These are phyloP conservation scores for Pristionchus maxplancki DNA, from an alignment of 2,888 invertebrate species.

Conservation along the genomic window DNA sequence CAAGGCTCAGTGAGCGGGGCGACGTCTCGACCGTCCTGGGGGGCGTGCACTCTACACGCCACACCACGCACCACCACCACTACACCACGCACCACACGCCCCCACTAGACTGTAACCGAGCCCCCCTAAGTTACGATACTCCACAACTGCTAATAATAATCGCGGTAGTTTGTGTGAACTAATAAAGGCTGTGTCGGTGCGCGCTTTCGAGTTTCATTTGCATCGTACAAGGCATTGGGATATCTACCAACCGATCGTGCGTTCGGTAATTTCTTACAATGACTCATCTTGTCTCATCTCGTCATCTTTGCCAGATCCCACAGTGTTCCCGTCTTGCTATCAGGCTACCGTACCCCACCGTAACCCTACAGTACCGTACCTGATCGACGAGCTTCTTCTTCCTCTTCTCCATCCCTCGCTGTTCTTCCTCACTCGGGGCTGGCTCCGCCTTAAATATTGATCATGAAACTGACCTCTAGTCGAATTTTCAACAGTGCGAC, in stretches of 20 bases:
- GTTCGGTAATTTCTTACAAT: no score
- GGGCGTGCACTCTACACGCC: background rate
- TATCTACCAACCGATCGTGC: background rate
- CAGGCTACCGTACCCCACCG: background rate
- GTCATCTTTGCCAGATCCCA: no score
- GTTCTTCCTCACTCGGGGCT: background rate
- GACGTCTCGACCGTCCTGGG: background rate
- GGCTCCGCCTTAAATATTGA: background rate
- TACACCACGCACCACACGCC: background rate
- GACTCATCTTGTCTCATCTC: no score
- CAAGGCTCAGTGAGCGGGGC: slow-evolving; percentile 14
- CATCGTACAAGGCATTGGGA: background rate
- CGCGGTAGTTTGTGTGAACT: background rate
- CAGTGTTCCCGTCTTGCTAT: no score
- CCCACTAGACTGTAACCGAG: background rate
- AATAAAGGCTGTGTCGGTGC: slow-evolving; percentile 29
- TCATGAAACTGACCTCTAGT: background rate
- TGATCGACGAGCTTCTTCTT: slow-evolving; percentile 12
- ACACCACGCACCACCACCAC: background rate
- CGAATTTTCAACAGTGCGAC: background rate
- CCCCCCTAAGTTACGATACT: background rate
- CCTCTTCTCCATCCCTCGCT: background rate
- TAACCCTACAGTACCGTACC: background rate
- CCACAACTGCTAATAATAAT: slow-evolving; percentile 2
- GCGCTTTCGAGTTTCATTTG: background rate